Evolutionary conservation across 2,888 invertebrate species (phyloP).

Genomic region (Andrena dorsata): DNA sequence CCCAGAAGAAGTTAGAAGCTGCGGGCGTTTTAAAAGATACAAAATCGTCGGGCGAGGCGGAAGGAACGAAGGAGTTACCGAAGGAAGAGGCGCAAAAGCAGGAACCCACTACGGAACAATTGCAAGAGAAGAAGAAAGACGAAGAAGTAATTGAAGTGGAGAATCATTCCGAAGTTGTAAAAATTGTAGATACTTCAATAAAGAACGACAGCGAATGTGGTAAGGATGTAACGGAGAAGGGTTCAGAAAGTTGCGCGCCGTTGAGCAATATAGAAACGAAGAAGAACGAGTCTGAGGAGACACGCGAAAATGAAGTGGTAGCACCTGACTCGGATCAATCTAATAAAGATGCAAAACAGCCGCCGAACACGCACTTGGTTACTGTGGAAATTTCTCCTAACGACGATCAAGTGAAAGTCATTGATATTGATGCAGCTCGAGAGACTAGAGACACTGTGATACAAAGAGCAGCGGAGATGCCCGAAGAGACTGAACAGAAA

Average conservation of each 20-base stretch:
- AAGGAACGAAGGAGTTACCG: neutral
- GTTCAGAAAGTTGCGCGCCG: neutral
- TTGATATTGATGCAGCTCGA: neutral
- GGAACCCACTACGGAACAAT: neutral
- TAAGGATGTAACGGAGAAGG: neutral
- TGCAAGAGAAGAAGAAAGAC: neutral
- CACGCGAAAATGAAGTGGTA: neutral
- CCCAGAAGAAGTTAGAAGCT: neutral
- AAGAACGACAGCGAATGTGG: neutral
- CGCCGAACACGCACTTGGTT: conserved; percentile 18
- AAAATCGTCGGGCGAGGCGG: neutral
- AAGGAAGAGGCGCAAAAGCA: neutral
- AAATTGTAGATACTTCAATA: neutral
- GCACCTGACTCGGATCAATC: neutral
- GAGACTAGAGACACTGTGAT: neutral
- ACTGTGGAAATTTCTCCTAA: conserved; percentile 49
- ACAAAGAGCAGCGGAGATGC: neutral
- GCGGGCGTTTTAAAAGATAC: neutral
- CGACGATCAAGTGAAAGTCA: conserved; percentile 39
- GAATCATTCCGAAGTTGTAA: neutral
- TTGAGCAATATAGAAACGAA: neutral
- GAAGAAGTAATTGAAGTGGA: neutral
- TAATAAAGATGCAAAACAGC: conserved; percentile 11
- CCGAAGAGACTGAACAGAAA: neutral
- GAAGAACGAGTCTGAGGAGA: neutral